Conservation (phyloP, 2,888 invertebrate species). For the Alitta virens region DNA sequence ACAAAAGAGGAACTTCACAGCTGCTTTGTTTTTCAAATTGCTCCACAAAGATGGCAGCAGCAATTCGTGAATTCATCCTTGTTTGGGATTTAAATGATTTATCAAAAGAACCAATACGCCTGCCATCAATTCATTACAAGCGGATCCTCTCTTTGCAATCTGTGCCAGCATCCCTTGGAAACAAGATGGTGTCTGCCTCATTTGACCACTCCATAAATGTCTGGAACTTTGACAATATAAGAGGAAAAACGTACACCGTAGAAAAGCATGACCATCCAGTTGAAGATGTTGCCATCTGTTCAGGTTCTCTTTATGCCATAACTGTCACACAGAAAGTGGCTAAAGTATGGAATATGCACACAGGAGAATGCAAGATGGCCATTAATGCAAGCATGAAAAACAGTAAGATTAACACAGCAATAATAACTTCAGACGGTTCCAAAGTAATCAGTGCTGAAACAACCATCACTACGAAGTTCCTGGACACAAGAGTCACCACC, state of each 20-base stretch:
- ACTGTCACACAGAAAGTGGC: not conserved
- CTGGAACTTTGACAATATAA: not conserved
- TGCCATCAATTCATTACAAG: not conserved
- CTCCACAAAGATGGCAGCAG: not conserved
- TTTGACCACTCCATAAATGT: not conserved
- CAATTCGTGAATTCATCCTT: not conserved
- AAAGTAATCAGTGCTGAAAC: not conserved
- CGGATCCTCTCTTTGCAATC: not conserved
- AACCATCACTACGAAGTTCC: not conserved
- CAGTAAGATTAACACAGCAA: not conserved
- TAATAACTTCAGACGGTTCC: not conserved
- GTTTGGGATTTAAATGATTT: not conserved
- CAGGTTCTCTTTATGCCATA: not conserved
- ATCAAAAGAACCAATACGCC: no score
- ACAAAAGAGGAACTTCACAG: not conserved
- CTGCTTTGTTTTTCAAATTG: not conserved
- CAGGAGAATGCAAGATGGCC: slow-evolving; percentile 11
- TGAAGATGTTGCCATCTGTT: not conserved
- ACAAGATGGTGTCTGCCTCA: not conserved
- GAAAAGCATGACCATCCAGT: not conserved
- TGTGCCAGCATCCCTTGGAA: not conserved
- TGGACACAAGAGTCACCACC: not conserved
- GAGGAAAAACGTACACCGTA: not conserved
- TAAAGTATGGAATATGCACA: slow-evolving; percentile 28
- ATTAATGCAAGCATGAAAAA: not conserved